Evolutionary conservation across 37 sponge, comb jelly and placozoan species (phyloP).

Genomic region (Theonella swinhoei): DNA sequence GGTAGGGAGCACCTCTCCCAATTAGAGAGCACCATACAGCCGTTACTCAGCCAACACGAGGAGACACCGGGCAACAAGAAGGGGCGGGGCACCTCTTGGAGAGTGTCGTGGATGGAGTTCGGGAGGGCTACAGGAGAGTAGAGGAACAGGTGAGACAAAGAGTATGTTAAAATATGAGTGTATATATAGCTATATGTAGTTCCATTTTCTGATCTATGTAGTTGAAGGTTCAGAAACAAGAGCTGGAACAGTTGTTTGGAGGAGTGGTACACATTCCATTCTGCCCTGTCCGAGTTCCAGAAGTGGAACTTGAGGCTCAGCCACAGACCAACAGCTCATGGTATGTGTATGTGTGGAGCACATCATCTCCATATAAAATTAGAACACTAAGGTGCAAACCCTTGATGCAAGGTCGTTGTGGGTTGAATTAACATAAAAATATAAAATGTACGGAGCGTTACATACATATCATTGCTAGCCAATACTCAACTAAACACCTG

Average conservation of each 20-base stretch:
- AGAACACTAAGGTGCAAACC: too few species aligned
- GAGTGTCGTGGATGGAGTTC: neutral
- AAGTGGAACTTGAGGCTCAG: too few species aligned
- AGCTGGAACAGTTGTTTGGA: slow-evolving; percentile 30
- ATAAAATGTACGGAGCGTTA: too few species aligned
- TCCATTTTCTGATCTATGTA: neutral
- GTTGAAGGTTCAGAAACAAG: slow-evolving; percentile 14
- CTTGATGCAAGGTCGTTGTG: too few species aligned
- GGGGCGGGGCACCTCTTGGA: neutral
- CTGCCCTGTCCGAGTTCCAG: neutral
- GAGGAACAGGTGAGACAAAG: neutral
- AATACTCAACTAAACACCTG: too few species aligned
- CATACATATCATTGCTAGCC: too few species aligned
- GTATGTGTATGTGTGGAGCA: too few species aligned
- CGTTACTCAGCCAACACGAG: neutral
- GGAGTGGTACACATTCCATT: slow-evolving; percentile 11
- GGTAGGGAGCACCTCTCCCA: neutral
- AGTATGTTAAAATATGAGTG: too few species aligned
- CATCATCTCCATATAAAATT: too few species aligned
- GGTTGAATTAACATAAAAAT: too few species aligned
- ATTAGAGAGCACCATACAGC: neutral
- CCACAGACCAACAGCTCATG: too few species aligned
- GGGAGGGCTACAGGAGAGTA: neutral
- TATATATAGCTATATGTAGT: too few species aligned
- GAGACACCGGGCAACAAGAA: neutral